Evolutionary conservation across 2,888 invertebrate species (phyloP), one percentile per base, ranked within the genome.

Genomic region (Scaptomyza tumidula): DNA sequence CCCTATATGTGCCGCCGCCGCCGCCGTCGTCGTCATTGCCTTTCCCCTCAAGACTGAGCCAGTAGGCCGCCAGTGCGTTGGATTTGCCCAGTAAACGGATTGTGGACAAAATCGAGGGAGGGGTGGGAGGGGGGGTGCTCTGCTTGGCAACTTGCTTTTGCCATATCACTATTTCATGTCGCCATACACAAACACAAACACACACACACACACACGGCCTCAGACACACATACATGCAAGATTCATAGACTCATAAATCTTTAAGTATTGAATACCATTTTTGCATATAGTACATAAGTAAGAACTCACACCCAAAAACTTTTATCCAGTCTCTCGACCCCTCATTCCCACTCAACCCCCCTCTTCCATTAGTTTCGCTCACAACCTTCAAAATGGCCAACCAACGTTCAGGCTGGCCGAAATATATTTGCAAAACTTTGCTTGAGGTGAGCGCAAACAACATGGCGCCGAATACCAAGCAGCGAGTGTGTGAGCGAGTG

Each of bases 191-290:
- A n/a, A n/a, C n/a, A n/a, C n/a, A n/a, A n/a, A n/a, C n/a, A n/a
- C n/a, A 19, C 49, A 24, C 46, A 65, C 49, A 74, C 62, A 53
- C 43, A 60, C 60, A 62, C 48, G 41, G 53, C 53, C 44, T 45
- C 46, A 46, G 35, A 46, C 43, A 60, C 45, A 55, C 49, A 64
- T 29, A 45, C 35, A 74, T 88, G 71, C 71, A 88, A 86, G 82
- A 86, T 88, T 86, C 89, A 88, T 86, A 86, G 86, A 88, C 88
- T 83, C 83, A 83, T 83, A 83, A 83, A 83, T 83, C 83, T 88
- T 83, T 80, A 84, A 83, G 83, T 83, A 83, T 83, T 83, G 83
- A 83, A 83, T 88, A 88, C 87, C 81, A 83, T 83, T 83, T 88
- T 83, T 83, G 83, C 88, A 77, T 79, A 79, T 75, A 76, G 58